Base-by-base conservation (phyloP, 1,140 invertebrate genomes). In the Varroa destructor region DNA sequence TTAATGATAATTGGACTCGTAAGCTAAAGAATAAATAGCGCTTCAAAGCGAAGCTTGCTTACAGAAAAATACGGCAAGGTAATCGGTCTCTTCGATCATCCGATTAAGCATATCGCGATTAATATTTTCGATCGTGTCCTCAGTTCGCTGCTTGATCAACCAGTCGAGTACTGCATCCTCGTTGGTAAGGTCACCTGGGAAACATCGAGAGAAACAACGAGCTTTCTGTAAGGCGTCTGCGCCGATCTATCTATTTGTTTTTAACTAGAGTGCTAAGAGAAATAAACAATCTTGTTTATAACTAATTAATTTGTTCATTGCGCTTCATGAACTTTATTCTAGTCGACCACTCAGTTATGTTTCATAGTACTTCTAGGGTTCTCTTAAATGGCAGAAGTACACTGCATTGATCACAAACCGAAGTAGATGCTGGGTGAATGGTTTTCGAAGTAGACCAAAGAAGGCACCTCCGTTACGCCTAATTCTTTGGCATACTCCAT, bases 11-110 rank as follows among this genome's bases (percentile, higher is more conserved):
- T 25, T 25, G 25, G 25, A 25, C 25, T 25, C 25, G 25, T 25
- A 25, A 25, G 25, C 25, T 25, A 25, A 25, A 25, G 25, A 25
- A 25, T 25, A 25, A 25, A 25, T 25, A 25, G 25, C 25, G 25
- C 25, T 25, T 25, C 25, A 25, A 25, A 25, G 25, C 25, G 25
- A 25, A 25, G 25, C 72, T 74, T 78, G 86, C 89, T 90, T 86
- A 93, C 91, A 94, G 79, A 93, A 95, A 72, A 93, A 82, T 64
- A 94, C 91, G 72, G 90, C 91, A 74, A 94, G 82, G 82, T 93
- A 94, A 80, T 94, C 91, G 79, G 90, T 89, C 56, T 88, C 89
- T 77, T 89, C 88, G 76, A 94, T 92, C 79, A 91, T 89, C 77
- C 90, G 88, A 77, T 86, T 86, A 6, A 95, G 81, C 77, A 86